phyloP scores from a whole-genome alignment of 2,888 invertebrate genomes.

The Amiota mariae region DNA sequence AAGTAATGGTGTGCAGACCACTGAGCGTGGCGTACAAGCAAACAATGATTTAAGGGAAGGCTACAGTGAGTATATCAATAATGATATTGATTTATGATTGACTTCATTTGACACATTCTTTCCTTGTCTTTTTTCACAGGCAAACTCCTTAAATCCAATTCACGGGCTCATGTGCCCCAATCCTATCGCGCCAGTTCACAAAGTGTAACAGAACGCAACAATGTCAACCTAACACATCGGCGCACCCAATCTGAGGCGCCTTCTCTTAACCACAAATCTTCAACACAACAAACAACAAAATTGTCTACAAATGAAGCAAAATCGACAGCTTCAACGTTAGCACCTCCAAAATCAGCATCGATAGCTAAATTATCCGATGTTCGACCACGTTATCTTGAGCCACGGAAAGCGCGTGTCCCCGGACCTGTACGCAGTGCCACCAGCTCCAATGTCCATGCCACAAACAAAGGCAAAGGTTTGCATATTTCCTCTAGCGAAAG shows the following conservation, averaged over 20 bases:
- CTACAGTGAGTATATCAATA: constrained; percentile 57
- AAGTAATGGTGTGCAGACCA: constrained; percentile 57
- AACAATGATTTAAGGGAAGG: constrained; percentile 67
- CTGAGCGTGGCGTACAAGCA: constrained; percentile 69
- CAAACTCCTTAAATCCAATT: constrained; percentile 70
- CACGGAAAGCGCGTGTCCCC: constrained; percentile 27
- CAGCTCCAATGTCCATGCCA: constrained; percentile 68
- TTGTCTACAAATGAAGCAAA: constrained; percentile 18
- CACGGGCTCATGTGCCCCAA: constrained; percentile 70
- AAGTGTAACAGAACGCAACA: constrained; percentile 55
- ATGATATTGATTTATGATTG: too few relatives aligned
- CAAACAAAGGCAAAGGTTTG: constrained; percentile 58
- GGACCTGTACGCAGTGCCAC: constrained; percentile 70
- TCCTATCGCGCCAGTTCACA: constrained; percentile 59
- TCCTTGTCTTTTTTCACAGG: constrained; percentile 54
- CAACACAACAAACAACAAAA: constrained; percentile 25
- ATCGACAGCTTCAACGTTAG: not conserved
- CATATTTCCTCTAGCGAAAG: constrained; percentile 74
- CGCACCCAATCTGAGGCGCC: constrained; percentile 73
- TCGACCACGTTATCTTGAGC: constrained; percentile 40
- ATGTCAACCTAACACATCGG: constrained; percentile 61
- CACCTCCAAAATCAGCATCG: constrained; percentile 6
- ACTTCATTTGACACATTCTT: not conserved
- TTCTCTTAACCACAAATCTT: constrained; percentile 31
- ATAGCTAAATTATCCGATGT: constrained; percentile 23